Evolutionary conservation across 1,140 invertebrate species (phyloP).

Genomic region (Elymnias hypermnestra): DNA sequence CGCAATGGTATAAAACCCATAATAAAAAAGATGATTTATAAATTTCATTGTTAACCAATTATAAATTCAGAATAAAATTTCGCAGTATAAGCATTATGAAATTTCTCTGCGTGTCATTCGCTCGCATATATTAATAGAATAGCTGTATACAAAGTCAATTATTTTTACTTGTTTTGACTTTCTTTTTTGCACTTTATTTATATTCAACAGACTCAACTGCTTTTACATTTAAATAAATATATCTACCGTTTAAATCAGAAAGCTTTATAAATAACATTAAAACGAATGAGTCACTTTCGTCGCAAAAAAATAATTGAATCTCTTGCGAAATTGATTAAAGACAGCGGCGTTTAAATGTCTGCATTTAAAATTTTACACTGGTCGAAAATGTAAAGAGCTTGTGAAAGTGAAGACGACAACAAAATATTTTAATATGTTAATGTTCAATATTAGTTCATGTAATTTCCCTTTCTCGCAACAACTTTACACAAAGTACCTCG

Average conservation of each 20-base stretch:
- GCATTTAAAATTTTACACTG: background rate
- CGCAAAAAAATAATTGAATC: slow-evolving; percentile 31
- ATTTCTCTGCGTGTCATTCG: slow-evolving; percentile 42
- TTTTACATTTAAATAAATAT: slow-evolving; percentile 5
- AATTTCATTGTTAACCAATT: no score
- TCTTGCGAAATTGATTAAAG: slow-evolving; percentile 20
- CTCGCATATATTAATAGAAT: slow-evolving; percentile 20
- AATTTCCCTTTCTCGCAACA: no score
- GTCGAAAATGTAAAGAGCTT: background rate
- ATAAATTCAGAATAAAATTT: slow-evolving; percentile 57
- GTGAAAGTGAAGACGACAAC: background rate
- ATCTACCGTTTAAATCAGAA: slow-evolving; percentile 10
- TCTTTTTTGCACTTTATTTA: slow-evolving; percentile 1
- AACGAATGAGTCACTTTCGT: slow-evolving; percentile 24
- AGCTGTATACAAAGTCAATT: background rate
- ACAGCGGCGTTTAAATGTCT: slow-evolving; percentile 6
- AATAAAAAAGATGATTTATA: no score
- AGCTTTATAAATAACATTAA: slow-evolving; percentile 25
- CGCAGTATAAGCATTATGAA: slow-evolving; percentile 63
- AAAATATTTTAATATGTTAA: no score
- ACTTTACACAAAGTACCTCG: no score
- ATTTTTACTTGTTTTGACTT: slow-evolving; percentile 10
- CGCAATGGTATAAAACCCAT: no score
- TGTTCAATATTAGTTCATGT: no score
- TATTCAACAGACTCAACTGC: background rate